Conservation (phyloP, 2,113 vertebrate genomes). For the Coracopsis vasa region DNA sequence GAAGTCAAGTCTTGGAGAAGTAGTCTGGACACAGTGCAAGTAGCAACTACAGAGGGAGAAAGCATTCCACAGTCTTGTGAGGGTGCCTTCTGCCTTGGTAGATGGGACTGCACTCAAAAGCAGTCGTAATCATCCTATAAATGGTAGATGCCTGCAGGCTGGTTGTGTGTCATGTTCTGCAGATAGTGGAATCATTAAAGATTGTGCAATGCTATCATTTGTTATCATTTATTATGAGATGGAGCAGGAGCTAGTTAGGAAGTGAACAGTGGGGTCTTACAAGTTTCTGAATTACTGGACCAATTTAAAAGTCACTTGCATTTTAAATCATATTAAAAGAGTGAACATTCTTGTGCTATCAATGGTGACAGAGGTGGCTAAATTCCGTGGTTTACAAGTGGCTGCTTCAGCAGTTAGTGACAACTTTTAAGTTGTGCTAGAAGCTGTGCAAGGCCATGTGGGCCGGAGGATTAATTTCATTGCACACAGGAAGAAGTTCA, state of each 20-base stretch:
- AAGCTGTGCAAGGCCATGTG: background rate
- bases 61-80: background rate
- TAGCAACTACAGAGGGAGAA: background rate
- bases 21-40: background rate
- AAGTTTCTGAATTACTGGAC: background rate
- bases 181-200: background rate
- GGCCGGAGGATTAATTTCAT: background rate
- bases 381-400: background rate
- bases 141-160: background rate
- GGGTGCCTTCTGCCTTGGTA: background rate
- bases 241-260: background rate
- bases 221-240: background rate
- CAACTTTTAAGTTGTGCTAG: background rate
- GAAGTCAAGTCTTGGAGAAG: background rate
- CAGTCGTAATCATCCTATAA: accelerated
- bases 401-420: background rate
- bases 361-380: background rate
- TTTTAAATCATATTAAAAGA: background rate
- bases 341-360: background rate
- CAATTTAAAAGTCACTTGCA: background rate
- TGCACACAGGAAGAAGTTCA: background rate
- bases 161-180: background rate
- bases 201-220: background rate
- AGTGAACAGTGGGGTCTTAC: background rate
- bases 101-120: background rate